Conservation (phyloP, 2,113 vertebrate genomes). For the Girardinichthys multiradiatus region DNA sequence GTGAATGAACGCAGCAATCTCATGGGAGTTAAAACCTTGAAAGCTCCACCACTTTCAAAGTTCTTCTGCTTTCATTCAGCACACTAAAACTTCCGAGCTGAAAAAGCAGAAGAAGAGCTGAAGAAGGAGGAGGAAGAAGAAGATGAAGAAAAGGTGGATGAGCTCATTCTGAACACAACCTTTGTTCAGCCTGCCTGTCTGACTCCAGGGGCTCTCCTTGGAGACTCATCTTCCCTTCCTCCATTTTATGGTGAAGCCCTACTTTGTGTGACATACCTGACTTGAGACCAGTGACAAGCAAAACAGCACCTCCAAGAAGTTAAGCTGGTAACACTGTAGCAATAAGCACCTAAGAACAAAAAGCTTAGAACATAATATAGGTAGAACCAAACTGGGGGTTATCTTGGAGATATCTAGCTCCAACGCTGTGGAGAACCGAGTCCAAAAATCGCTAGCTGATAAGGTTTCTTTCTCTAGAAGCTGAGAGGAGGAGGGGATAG, state of each 20-base stretch:
- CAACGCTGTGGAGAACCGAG: conserved; percentile 48
- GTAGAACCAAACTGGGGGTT: conserved; percentile 20
- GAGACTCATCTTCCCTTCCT: conserved; percentile 88
- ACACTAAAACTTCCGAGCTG: conserved; percentile 46
- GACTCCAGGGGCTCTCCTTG: conserved; percentile 77
- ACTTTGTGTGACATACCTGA: conserved; percentile 88
- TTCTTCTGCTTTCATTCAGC: conserved; percentile 59
- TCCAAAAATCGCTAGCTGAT: conserved; percentile 45
- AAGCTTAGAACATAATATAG: background rate
- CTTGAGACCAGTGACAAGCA: conserved; percentile 87
- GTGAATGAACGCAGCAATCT: conserved; percentile 11
- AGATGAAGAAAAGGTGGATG: conserved; percentile 40
- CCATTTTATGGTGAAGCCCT: conserved; percentile 98
- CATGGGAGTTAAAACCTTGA: conserved; percentile 44
- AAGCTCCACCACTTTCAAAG: conserved; percentile 18
- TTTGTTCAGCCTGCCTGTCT: conserved; percentile 80
- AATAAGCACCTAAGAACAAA: conserved; percentile 8
- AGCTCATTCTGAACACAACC: conserved; percentile 64
- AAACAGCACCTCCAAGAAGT: conserved; percentile 54
- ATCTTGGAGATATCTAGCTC: conserved; percentile 33
- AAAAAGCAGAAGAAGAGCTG: background rate
- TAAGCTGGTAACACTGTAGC: conserved; percentile 25
- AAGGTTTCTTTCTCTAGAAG: conserved; percentile 27
- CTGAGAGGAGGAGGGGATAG: conserved; percentile 3
- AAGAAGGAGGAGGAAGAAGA: conserved; percentile 24